Conservation (phyloP, 2,888 invertebrate genomes). For the Argyresthia goedartella region DNA sequence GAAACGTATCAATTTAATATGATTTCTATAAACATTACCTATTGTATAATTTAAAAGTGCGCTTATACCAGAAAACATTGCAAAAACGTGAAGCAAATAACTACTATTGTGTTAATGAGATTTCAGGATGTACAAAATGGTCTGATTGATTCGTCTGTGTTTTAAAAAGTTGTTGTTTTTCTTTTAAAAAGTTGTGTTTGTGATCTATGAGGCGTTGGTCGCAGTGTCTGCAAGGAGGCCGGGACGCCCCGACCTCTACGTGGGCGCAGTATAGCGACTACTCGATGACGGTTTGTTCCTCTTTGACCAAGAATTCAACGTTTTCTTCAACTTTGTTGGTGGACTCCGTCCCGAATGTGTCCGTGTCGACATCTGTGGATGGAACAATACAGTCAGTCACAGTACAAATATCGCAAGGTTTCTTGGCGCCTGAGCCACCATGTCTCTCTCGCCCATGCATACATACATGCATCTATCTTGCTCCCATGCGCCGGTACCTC, state of each 20-base stretch:
- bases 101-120: not conserved
- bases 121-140: not conserved
- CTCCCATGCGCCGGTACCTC: too few species aligned
- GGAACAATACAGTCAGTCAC: not conserved
- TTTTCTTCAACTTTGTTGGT: conserved; percentile 94
- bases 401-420: too few species aligned
- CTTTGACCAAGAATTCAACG: conserved; percentile 98
- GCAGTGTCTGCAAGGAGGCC: conserved; percentile 29
- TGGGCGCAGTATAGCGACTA: conserved; percentile 59
- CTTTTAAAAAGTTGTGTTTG: conserved; percentile 3
- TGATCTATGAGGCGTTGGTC: conserved; percentile 9
- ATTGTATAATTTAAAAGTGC: conserved; percentile 47
- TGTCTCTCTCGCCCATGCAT: too few species aligned
- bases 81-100: not conserved
- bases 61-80: conserved; percentile 1
- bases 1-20: conserved; percentile 67
- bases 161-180: conserved; percentile 10
- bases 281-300: conserved; percentile 87
- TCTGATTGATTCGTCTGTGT: conserved; percentile 6
- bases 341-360: conserved; percentile 87
- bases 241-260: conserved; percentile 40
- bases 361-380: conserved; percentile 90
- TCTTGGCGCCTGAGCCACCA: too few species aligned
- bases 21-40: conserved; percentile 64
- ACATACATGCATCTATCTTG: too few species aligned